A percentile compares a stretch with the other conserved stretches of the same genome.
phyloP scores from a whole-genome alignment of 1,140 invertebrate genomes.

The Agraylea sexmaculata region DNA sequence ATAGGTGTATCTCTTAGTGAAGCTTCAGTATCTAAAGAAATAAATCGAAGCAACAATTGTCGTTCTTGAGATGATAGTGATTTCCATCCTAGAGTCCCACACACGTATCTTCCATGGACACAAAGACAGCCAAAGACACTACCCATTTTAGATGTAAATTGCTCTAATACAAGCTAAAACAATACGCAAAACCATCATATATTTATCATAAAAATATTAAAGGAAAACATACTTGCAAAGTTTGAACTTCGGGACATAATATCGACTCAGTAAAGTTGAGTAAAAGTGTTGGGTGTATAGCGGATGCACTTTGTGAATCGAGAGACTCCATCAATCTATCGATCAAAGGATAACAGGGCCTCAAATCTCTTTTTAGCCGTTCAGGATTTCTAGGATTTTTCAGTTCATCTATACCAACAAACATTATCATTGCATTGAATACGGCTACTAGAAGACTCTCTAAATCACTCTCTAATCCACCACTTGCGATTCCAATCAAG shows the following conservation, averaged over 20 bases:
- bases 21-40: slow-evolving; percentile 48
- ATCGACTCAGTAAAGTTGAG: slow-evolving; percentile 52
- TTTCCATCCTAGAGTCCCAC: slow-evolving; percentile 71
- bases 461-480: slow-evolving; percentile 48
- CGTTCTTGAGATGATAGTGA: slow-evolving; percentile 58
- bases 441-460: slow-evolving; percentile 54
- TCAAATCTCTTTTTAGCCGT: slow-evolving; percentile 63
- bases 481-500: slow-evolving; percentile 53
- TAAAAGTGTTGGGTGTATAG: slow-evolving; percentile 45
- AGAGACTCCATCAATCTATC: slow-evolving; percentile 62
- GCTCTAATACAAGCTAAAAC: slow-evolving; percentile 17
- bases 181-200: too few relatives aligned
- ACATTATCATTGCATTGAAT: slow-evolving; percentile 63
- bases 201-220: slow-evolving; percentile 9
- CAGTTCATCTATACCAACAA: slow-evolving; percentile 65
- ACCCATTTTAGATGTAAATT: slow-evolving; percentile 18
- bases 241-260: slow-evolving; percentile 54
- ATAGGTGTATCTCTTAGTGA: slow-evolving; percentile 64
- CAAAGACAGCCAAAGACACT: slow-evolving; percentile 52
- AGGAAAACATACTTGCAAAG: slow-evolving; percentile 50
- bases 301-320: slow-evolving; percentile 48
- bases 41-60: slow-evolving; percentile 56
- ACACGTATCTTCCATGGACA: slow-evolving; percentile 60
- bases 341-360: slow-evolving; percentile 59
- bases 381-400: slow-evolving; percentile 64